A percentile compares a stretch with the other conserved stretches of the same genome.
phyloP scores from a whole-genome alignment of 2,888 invertebrate genomes.

The Eupithecia pulchellata region DNA sequence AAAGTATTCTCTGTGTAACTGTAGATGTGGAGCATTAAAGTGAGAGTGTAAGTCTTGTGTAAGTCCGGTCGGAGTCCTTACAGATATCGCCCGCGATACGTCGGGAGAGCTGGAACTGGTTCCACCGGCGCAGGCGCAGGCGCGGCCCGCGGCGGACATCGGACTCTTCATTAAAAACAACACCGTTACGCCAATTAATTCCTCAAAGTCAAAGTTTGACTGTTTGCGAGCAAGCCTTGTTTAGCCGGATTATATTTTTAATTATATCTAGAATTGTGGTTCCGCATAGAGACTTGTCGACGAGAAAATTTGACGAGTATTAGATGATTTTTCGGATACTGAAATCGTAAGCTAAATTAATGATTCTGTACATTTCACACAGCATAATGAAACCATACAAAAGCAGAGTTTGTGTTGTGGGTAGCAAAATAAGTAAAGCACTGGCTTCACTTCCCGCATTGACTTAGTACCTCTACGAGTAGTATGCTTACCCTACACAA shows the following conservation, averaged over 20 bases:
- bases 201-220: conserved; percentile 76
- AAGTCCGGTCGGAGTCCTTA: not conserved
- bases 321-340: not conserved
- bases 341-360: not conserved
- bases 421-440: too few species aligned
- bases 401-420: not conserved
- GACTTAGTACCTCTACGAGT: too few species aligned
- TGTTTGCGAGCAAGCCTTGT: conserved; percentile 51
- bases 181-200: conserved; percentile 82
- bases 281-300: not conserved
- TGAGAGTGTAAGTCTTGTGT: conserved; percentile 5
- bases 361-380: not conserved
- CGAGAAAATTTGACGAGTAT: not conserved
- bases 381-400: not conserved
- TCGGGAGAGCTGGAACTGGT: conserved; percentile 11
- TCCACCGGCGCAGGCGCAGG: not conserved
- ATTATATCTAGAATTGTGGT: not conserved
- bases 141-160: conserved; percentile 28
- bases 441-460: too few species aligned
- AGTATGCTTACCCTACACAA: too few species aligned
- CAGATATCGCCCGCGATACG: not conserved
- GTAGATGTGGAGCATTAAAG: not conserved
- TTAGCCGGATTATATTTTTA: not conserved
- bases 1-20: not conserved
- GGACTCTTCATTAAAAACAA: conserved; percentile 66